phyloP scores from a whole-genome alignment of 2,888 invertebrate species.

The Sphecodes monilicornis region DNA sequence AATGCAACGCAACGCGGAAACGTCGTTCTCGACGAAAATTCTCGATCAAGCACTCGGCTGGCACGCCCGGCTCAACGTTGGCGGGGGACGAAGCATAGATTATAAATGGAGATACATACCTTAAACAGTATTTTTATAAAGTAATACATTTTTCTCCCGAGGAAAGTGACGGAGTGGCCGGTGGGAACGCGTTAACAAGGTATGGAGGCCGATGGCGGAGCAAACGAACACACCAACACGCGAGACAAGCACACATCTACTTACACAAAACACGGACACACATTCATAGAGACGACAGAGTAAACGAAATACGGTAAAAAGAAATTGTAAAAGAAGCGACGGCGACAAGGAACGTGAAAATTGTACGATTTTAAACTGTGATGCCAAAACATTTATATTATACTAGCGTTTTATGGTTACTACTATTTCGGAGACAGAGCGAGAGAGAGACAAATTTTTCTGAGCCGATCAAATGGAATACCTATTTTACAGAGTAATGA shows the following conservation, averaged over 20 bases:
- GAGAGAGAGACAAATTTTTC: conserved; percentile 56
- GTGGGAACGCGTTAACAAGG: conserved; percentile 23
- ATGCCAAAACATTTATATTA: conserved; percentile 74
- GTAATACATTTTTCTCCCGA: conserved; percentile 65
- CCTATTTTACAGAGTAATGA: conserved; percentile 78
- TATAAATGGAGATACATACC: conserved; percentile 60
- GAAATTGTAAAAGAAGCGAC: conserved; percentile 31
- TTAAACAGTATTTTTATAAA: conserved; percentile 73
- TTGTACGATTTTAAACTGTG: conserved; percentile 72
- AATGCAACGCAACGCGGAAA: conserved; percentile 1
- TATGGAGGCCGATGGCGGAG: conserved; percentile 18
- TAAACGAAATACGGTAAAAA: conserved; percentile 8
- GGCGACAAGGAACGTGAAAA: conserved; percentile 44
- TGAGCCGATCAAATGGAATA: conserved; percentile 69
- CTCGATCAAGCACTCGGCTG: conserved; percentile 58
- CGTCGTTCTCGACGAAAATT: conserved; percentile 19
- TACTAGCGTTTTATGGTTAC: conserved; percentile 68
- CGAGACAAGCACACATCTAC: neutral
- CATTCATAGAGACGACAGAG: neutral
- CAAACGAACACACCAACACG: neutral
- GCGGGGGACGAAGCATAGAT: conserved; percentile 51
- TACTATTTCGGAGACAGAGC: conserved; percentile 61
- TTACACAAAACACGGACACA: neutral
- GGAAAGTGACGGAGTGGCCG: conserved; percentile 39
- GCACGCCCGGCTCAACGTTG: conserved; percentile 45